These are phyloP conservation scores for Oreohelix idahoensis DNA, from an alignment of 1,140 invertebrate species.

Conservation along the genomic window DNA sequence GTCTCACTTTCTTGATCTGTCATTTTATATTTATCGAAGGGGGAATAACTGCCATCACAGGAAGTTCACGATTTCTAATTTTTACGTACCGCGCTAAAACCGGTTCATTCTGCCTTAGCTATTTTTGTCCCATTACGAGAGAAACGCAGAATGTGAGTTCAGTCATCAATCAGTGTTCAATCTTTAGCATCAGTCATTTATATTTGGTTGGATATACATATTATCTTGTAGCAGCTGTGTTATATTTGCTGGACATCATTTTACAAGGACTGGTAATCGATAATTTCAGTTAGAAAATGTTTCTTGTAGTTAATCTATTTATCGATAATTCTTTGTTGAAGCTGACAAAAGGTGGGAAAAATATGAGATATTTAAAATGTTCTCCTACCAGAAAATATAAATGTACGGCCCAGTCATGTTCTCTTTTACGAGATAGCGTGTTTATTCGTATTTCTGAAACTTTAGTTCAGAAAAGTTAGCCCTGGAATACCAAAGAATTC, in stretches of 20 bases:
- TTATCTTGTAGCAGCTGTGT: not conserved
- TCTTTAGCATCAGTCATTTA: not conserved
- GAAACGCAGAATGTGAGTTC: not conserved
- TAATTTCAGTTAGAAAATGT: not conserved
- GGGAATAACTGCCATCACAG: too few species aligned
- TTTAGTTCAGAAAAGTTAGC: not conserved
- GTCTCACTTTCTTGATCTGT: too few species aligned
- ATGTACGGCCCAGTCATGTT: not conserved
- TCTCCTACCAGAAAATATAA: not conserved
- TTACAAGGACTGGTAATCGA: not conserved
- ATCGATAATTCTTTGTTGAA: not conserved
- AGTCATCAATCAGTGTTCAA: not conserved
- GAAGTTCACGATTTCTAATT: not conserved
- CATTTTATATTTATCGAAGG: too few species aligned
- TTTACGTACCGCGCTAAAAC: slow-evolving; percentile 11
- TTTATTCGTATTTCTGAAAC: not conserved
- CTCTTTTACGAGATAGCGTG: not conserved
- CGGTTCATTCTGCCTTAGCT: not conserved
- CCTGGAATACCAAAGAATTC: too few species aligned
- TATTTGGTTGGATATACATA: not conserved
- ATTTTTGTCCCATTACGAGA: not conserved
- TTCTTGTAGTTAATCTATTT: not conserved
- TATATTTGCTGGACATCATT: not conserved
- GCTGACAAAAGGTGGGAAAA: not conserved
- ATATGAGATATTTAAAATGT: not conserved